Percentiles rank a stretch among this genome's conserved stretches.
Conservation (phyloP, 92 coral and sea anemone species). For the Heteractis magnifica region DNA sequence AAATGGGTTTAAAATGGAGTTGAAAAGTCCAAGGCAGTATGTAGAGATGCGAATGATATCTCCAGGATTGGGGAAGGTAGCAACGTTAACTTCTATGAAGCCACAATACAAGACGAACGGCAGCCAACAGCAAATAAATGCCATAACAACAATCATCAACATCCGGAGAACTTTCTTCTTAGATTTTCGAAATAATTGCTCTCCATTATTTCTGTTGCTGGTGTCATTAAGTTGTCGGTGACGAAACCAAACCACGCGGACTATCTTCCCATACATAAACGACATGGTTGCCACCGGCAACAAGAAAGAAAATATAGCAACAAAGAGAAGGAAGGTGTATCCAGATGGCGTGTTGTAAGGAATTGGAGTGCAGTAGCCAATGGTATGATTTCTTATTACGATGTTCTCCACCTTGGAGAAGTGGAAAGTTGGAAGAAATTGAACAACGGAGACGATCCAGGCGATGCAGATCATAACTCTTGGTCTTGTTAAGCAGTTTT, state of each 20-base stretch:
- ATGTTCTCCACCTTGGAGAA: constrained; percentile 38
- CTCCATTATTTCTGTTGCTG: constrained; percentile 26
- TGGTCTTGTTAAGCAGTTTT: constrained; percentile 43
- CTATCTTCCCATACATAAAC: constrained; percentile 48
- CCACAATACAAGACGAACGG: constrained; percentile 61
- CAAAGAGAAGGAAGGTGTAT: constrained; percentile 43
- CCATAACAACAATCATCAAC: constrained; percentile 49
- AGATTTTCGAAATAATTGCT: constrained; percentile 46
- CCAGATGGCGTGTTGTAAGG: constrained; percentile 44
- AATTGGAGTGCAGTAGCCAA: constrained; percentile 61
- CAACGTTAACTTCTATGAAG: constrained; percentile 45
- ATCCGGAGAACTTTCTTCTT: constrained; percentile 55
- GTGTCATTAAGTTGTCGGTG: constrained; percentile 18
- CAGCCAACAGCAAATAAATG: constrained; percentile 53
- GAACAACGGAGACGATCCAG: constrained; percentile 54
- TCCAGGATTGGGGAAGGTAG: constrained; percentile 51
- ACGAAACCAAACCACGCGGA: constrained; percentile 58
- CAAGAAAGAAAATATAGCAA: constrained; percentile 40
- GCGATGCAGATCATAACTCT: constrained; percentile 55
- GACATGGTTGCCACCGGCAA: constrained; percentile 48
- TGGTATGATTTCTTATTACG: constrained; percentile 23
- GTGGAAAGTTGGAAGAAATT: constrained; percentile 53
- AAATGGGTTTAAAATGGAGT: constrained; percentile 58
- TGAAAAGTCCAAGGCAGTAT: constrained; percentile 51
- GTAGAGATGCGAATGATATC: constrained; percentile 51